Base-by-base conservation (phyloP, 2,113 vertebrate species). In the Sylvia atricapilla region DNA sequence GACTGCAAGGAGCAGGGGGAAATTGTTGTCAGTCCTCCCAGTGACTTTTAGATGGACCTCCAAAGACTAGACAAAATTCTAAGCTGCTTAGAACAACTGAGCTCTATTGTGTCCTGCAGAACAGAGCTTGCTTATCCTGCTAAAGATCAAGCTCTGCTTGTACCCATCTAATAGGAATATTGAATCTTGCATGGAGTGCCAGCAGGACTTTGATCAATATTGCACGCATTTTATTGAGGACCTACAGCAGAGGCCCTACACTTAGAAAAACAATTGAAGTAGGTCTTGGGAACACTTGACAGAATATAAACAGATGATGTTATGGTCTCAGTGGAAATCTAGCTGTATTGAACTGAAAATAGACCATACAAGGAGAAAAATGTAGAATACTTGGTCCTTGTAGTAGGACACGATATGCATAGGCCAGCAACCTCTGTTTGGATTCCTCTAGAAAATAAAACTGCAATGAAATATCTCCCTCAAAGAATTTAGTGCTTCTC, bases 181-280 rank as follows among this genome's bases (percentile, higher is more conserved):
- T 92, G 88, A 74, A 73, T 74, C 82, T 92, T 6, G 13, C 59
- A 70, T 63, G 64, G 90, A 89, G 86, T 20, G 59, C 3, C 1
- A 77, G 59, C 21, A 88, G 80, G 90, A 63, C 86, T 94, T 97
- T 89, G 89, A 94, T 95, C 96, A 93, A 89, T 96, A 85, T 87
- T 95, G 90, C 58, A 49, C 3, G 0, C 31, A 8, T 77, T 96
- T 93, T 53, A 84, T 88, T 94, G 72, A 95, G 86, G 96, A 90
- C 83, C 92, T 95, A 96, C 92, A 96, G 92, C 94, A 94, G 83
- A 94, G 92, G 72, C 76, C 68, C 92, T 90, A 83, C 72, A 39
- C 80, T 90, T 96, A 93, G 67, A 88, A 90, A 94, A 97, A 92
- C 92, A 97, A 80, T 93, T 96, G 88, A 92, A 95, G 95, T 92